Evolutionary conservation across 2,113 vertebrate genomes (phyloP), one percentile per base, ranked within the genome.

Genomic region (Dolichotis patagonum): DNA sequence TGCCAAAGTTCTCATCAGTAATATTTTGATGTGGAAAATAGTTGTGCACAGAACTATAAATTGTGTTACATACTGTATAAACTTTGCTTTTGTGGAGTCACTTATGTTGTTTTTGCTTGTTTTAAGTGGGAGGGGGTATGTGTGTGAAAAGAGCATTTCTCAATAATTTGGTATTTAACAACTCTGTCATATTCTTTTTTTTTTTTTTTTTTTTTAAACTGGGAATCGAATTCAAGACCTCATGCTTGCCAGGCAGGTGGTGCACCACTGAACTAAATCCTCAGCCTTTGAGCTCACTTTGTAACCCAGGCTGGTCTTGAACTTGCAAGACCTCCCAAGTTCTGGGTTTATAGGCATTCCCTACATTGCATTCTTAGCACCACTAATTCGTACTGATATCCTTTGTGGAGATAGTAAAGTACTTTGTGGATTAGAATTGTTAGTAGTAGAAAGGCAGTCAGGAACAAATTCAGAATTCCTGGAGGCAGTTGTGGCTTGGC

Each of bases 21-120:
- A 46, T n/a, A 63, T 41, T 94, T 95, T 94, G 12, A 81, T 49
- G 92, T 96, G 62, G 88, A 91, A 95, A 95, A 91, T 7, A 91
- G 54, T 84, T 4, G 0, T 77, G 30, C 22, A 67, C 0, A 90
- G 82, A 88, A 85, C 52, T 60, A 14, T 35, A 0, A 4, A 10
- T 78, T 95, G 14, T 78, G 16, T 91, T 94, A 35, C 52, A 8
- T 75, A 13, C 13, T 95, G 0, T 9, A 7, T 88, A 56, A 85
- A 85, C 49, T 82, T 89, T 91, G 41, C 86, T 93, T 89, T 89
- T 67, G 30, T 89, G 62, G 49, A 65, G 14, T 91, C n/a, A 58
- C 78, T 69, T 81, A 28, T 94, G n/a, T 26, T 91, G 17, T 94
- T 56, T 56, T 56, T 22, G 62, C 67, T 52, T 92, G 30, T 67